Base-by-base conservation (phyloP, 2,888 invertebrate genomes). In the Hyposoter dolosus region DNA sequence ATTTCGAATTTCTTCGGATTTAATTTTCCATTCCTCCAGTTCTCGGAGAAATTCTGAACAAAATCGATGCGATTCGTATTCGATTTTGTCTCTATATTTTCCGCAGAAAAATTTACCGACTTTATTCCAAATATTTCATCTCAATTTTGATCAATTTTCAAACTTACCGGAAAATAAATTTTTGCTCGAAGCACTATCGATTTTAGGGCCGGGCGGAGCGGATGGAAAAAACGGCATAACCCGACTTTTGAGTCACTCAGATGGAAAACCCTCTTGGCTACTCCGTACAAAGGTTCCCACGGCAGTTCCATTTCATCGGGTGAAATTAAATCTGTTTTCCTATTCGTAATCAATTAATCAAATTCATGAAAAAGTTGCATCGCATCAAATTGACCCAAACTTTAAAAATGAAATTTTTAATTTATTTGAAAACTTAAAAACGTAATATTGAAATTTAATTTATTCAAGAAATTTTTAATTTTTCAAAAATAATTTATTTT, bases 241-340 rank as follows among this genome's bases (percentile, higher is more conserved):
- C 96, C 96, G 79, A 96, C 94, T 68, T 95, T 95, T 10, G 95
- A 95, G 81, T 95, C 93, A 89, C 94, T 95, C 86, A 95, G 95
- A 88, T 95, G 95, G 89, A 96, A 95, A 85, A 96, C 95, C 89
- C 95, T 95, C 88, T 95, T 88, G 10, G 83, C 86, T 28, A 92
- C 79, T 4, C 91, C 95, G 92, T 97, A 98, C 10, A 99, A 94
- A 15, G 98, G 98, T 89, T 96, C 95, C 99, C 99, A 99, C 76
- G 97, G 97, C 85, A 99, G 94, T 84, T 95, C 95, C 82, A 99
- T 93, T 86, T 99, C 99, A 84, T 97, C 96, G 50, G 97, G 96
- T 3, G 96, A 95, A 88, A 99, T 94, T 87, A 98, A 94, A 91
- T 96, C 95, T 89, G 95, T 96, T 94, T 98, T 98, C 91, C 98